A percentile compares a stretch with the other conserved stretches of the same genome.
phyloP scores from a whole-genome alignment of 1,140 invertebrate genomes.

The Calycopis cecrops region DNA sequence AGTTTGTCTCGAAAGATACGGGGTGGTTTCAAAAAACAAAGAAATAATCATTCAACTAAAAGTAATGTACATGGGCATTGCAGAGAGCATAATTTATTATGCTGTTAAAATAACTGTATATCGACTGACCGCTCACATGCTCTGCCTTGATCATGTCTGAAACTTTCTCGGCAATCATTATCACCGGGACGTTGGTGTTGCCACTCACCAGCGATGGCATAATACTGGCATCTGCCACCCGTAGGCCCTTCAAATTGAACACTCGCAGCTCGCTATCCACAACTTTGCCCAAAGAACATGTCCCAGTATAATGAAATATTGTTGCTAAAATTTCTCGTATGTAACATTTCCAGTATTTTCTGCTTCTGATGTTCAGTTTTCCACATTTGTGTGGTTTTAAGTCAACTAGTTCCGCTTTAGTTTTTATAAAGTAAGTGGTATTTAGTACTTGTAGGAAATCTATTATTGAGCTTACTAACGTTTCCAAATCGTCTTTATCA shows the following conservation, averaged over 20 bases:
- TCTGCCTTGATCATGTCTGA: slow-evolving; percentile 27
- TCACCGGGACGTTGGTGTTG: slow-evolving; percentile 33
- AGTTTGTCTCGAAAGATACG: too few species aligned
- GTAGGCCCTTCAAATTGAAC: slow-evolving; percentile 41
- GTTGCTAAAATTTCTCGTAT: slow-evolving; percentile 43
- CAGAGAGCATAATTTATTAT: too few species aligned
- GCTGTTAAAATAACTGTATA: too few species aligned
- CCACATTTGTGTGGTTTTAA: slow-evolving; percentile 23
- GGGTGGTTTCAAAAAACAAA: too few species aligned
- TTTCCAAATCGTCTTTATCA: slow-evolving; percentile 56
- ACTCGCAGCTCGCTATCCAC: slow-evolving; percentile 68
- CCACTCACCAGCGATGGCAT: slow-evolving; percentile 34
- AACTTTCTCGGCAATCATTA: slow-evolving; percentile 35
- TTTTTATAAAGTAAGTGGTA: slow-evolving; percentile 77
- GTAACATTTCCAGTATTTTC: slow-evolving; percentile 65
- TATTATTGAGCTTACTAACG: slow-evolving; percentile 22
- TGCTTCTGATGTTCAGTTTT: slow-evolving; percentile 17
- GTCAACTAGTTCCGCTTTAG: slow-evolving; percentile 27
- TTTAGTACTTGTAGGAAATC: slow-evolving; percentile 26
- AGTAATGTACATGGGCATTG: too few species aligned
- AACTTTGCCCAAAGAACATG: slow-evolving; percentile 74
- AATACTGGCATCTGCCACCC: slow-evolving; percentile 42
- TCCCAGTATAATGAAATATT: slow-evolving; percentile 68
- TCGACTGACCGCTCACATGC: not conserved
- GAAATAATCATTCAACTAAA: too few species aligned